Percentiles rank a stretch among this genome's conserved stretches.
Evolutionary conservation across 2,888 invertebrate species (phyloP).

Genomic region (Latheticus oryzae): DNA sequence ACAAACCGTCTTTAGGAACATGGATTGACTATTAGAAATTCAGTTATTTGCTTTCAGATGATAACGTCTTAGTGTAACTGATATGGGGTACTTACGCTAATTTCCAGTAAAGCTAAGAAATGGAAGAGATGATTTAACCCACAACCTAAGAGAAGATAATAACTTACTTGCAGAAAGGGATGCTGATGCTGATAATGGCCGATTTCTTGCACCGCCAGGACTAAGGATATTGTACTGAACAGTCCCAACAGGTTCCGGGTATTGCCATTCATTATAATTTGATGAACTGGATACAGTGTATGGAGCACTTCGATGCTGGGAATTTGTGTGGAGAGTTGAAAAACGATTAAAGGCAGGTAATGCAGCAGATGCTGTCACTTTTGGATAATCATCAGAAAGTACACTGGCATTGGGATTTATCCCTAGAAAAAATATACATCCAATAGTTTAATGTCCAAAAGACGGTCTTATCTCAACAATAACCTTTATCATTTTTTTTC

Average conservation of each 20-base stretch:
- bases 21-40: slow-evolving; percentile 37
- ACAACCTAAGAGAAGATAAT: background rate
- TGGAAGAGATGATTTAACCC: slow-evolving; percentile 12
- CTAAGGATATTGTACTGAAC: slow-evolving; percentile 44
- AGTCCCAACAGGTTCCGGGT: slow-evolving; percentile 30
- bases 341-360: slow-evolving; percentile 61
- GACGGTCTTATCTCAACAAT: slow-evolving; percentile 10
- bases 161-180: slow-evolving; percentile 80
- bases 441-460: slow-evolving; percentile 3
- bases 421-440: slow-evolving; percentile 15
- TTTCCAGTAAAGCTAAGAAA: slow-evolving; percentile 24
- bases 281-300: slow-evolving; percentile 51
- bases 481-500: slow-evolving; percentile 31
- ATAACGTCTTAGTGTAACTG: slow-evolving; percentile 11
- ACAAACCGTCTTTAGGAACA: slow-evolving; percentile 32
- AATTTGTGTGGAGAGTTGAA: slow-evolving; percentile 53
- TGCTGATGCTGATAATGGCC: slow-evolving; percentile 74
- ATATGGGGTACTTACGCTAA: slow-evolving; percentile 22
- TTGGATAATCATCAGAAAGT: slow-evolving; percentile 56
- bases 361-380: slow-evolving; percentile 55
- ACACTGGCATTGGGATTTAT: slow-evolving; percentile 32
- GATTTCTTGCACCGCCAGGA: slow-evolving; percentile 56
- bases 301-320: slow-evolving; percentile 45
- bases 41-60: slow-evolving; percentile 33
- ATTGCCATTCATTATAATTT: slow-evolving; percentile 55